Base-by-base conservation (phyloP, 2,113 vertebrate species). In the Motacilla alba region DNA sequence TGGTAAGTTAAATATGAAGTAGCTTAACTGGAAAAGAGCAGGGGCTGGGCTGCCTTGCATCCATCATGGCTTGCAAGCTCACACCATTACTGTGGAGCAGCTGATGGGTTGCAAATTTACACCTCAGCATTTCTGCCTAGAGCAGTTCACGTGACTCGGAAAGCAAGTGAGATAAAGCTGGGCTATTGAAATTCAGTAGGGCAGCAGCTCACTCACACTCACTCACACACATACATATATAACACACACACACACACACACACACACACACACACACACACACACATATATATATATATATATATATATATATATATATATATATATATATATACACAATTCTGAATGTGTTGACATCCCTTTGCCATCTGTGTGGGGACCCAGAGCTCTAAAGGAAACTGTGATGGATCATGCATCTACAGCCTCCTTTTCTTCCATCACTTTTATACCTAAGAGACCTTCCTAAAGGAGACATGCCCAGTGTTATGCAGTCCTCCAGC, bases 1-100 rank as follows among this genome's bases (percentile, higher is more conserved):
- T 68, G 81, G 74, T 49, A 66, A 88, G 62, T 28, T 93, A 90
- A 94, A 94, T 87, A 68, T 44, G 62, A 89, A 91, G 39, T 62
- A 75, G 60, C 27, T 87, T 56, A 84, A 76, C 87, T 53, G 78
- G 56, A 69, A 72, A 52, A 82, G 74, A 60, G 35, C 3, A 4
- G 44, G 33, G 13, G 16, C 44, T 93, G 83, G 39, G 49, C 30
- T 53, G 35, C 33, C 43, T 79, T 67, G 30, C 30, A 50, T 72
- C 69, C 56, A 13, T n/a, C 8, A 1, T 28, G 59, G 55, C 37
- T 76, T 49, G 24, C 49, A 62, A 82, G 41, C 84, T 93, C 81
- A 59, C 22, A 23, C 13, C 27, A 23, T 63, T 63, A 49, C 17
- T 9, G 24, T 21, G 11, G 33, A 85, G 53, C 69, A 94, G 90